Evolutionary conservation across 1,140 invertebrate genomes (phyloP), one percentile per base, ranked within the genome.

Genomic region (Drosophila arizonae): DNA sequence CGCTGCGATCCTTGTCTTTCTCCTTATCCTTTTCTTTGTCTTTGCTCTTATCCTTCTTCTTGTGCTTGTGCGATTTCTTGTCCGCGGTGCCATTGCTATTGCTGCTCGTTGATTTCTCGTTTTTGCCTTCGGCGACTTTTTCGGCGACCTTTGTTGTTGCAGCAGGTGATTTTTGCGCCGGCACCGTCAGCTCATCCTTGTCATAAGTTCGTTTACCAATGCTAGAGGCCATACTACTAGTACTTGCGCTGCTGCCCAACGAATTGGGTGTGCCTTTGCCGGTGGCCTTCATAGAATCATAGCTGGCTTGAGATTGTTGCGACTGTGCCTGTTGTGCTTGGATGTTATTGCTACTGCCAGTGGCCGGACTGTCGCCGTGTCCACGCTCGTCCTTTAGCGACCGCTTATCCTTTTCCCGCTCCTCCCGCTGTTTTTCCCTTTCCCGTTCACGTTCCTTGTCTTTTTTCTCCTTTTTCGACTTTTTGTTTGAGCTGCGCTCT

Each of bases 41-140:
- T 70, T 91, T 91, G 50, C 91, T 89, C 74, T 94, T 94, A 8
- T 94, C 93, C 84, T 93, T 93, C 77, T 94, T 94, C 72, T 94
- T 93, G 79, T 94, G 94, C 75, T 94, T 94, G 75, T 94, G 93
- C 62, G 92, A 91, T 61, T 94, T 93, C 86, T 93, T 94, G 3
- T 79, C 79, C 41, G 58, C 21, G 72, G 92, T 92, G 85, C 93
- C 93, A 72, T 93, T 92, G 76, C 92, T 92, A 54, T 92, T 88
- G 51, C 66, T 77, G 92, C 92, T 84, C 5, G 70, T 69, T 6
- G 57, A 13, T 50, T 85, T 86, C 3, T 81, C 78, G 0, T 33
- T 3, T 13, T 73, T 82, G 4, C 30, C 0, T 13, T 89, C 84
- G 6, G 46, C 24, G 1, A 39, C 10, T 36, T 82, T 86, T 0